Evolutionary conservation across 1,140 invertebrate genomes (phyloP).

Genomic region (Rhopalosiphum maidis): DNA sequence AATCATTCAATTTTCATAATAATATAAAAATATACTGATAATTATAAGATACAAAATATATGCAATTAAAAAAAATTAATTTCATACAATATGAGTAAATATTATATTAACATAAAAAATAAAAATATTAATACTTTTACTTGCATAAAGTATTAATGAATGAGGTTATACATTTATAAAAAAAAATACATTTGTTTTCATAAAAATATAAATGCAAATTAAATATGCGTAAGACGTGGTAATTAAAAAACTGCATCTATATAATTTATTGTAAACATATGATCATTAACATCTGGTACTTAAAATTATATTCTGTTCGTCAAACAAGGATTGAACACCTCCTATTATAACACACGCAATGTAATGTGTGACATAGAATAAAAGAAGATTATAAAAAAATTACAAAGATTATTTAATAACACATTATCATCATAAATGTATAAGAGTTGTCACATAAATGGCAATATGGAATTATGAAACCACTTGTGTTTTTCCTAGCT

Average conservation of each 20-base stretch:
- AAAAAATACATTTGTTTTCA: not conserved
- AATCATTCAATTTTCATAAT: not conserved
- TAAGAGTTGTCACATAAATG: constrained; percentile 30
- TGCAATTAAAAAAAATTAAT: not conserved
- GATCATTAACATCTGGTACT: constrained; percentile 9
- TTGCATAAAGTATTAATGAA: not conserved
- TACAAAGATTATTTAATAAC: constrained; percentile 31
- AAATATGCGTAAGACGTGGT: not conserved
- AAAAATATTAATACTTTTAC: not conserved
- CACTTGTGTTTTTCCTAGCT: constrained; percentile 18
- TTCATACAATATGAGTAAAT: not conserved
- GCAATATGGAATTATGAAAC: constrained; percentile 42
- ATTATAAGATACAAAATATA: not conserved
- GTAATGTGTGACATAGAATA: not conserved
- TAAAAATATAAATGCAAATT: not conserved
- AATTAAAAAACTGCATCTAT: not conserved
- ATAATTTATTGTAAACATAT: not conserved
- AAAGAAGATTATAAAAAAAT: not conserved
- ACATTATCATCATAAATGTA: constrained; percentile 24
- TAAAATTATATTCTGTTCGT: not conserved
- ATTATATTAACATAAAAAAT: not conserved
- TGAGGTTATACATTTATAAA: not conserved
- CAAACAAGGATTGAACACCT: not conserved
- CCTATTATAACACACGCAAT: not conserved
- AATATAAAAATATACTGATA: not conserved